Evolutionary conservation across 2,888 invertebrate species (phyloP), one percentile per base, ranked within the genome.

Genomic region (Teinopalpus imperialis): DNA sequence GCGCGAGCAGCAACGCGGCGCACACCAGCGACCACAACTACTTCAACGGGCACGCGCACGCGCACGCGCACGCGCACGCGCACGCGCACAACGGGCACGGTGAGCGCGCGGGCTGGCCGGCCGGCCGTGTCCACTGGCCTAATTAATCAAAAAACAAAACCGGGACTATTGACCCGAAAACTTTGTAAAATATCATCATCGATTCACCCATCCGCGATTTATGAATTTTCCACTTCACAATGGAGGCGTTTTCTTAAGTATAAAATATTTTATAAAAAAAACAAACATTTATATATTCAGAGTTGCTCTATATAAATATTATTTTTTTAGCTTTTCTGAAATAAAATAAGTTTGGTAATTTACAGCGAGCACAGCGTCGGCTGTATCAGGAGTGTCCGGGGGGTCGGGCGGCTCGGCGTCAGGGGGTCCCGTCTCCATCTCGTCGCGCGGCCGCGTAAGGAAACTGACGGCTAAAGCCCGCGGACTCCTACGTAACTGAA

Each of bases 371-470:
- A 21, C 35, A 13, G 23, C 13, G 35, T 13, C 21, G 7, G 35
- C 2, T 13, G 13, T 8, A 16, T 29, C 29, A 5, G 14, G 21
- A 0, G 30, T 7, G 8, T 18, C 12, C 8, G 51, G 48, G 18
- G 46, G 50, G 32, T 3, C 43, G 21, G 43, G 14, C 9, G 41
- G 40, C 14, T 29, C 50, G 74, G 75, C 34, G 52, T 37, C 51
- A 20, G 50, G 43, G 18, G 54, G 50, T 7, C 59, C 68, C 1
- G 74, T 91, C 49, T 90, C 90, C 13, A 79, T 87, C 43, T 90
- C 81, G 47, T 96, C 96, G 61, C 91, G 97, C 40, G 97, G 97
- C 1, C 91, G 97, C 27, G 92, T 97, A 43, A 91, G 97, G 40
- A 94, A 94, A 76, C 91, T 96, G 59, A 96, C 96, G 14, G 93